Evolutionary conservation across 2,113 vertebrate species (phyloP).

Genomic region (Aldabrachelys gigantea): DNA sequence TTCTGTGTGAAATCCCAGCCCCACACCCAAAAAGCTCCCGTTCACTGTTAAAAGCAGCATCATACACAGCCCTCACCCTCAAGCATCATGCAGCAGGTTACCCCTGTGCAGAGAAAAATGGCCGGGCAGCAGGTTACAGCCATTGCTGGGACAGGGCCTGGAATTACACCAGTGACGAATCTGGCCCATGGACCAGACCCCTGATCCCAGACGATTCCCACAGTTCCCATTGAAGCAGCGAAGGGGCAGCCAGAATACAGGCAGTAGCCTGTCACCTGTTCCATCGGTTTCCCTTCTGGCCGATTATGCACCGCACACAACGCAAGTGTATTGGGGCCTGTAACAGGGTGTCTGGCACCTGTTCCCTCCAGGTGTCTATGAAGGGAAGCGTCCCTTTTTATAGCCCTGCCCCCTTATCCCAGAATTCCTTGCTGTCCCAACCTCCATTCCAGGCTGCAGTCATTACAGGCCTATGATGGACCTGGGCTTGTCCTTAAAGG

Average conservation of each 20-base stretch:
- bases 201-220: not conserved
- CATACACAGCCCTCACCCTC: not conserved
- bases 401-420: fast-evolving
- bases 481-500: fast-evolving
- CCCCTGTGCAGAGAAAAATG: fast-evolving
- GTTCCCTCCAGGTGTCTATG: not conserved
- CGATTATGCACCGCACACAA: no score
- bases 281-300: not conserved
- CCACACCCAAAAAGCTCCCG: not conserved
- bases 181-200: not conserved
- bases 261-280: not conserved
- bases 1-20: not conserved
- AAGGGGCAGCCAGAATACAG: not conserved
- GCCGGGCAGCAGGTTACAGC: not conserved
- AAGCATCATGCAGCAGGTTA: not conserved
- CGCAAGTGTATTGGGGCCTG: not conserved
- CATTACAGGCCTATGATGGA: not conserved
- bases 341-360: not conserved
- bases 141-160: not conserved
- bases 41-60: not conserved
- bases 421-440: fast-evolving
- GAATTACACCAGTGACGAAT: not conserved
- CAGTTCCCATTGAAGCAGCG: not conserved
- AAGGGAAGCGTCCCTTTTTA: no score
- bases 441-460: not conserved